Evolutionary conservation across 2,888 invertebrate species (phyloP).

Genomic region (Aporophyla lueneburgensis): DNA sequence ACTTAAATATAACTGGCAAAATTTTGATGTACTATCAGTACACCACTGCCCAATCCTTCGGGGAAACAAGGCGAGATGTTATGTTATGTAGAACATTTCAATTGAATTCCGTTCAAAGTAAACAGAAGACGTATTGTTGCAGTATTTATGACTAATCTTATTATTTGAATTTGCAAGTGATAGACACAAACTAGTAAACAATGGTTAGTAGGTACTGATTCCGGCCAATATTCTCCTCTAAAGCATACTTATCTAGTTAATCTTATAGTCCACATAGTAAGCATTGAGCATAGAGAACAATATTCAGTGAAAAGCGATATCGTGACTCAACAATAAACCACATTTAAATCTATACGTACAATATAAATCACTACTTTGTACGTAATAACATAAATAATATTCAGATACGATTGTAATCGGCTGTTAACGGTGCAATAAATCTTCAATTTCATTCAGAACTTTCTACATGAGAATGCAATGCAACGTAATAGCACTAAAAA

Average conservation of each 20-base stretch:
- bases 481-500: not conserved
- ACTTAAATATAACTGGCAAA: no score
- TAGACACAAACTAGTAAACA: not conserved
- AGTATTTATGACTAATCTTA: not conserved
- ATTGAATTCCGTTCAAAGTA: not conserved
- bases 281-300: not conserved
- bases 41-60: no score
- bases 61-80: no score
- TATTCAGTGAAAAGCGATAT: not conserved
- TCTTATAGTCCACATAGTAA: not conserved
- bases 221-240: not conserved
- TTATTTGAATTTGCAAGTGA: not conserved
- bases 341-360: not conserved
- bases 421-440: not conserved
- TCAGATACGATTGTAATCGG: not conserved
- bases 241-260: not conserved
- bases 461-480: constrained; percentile 19
- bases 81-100: no score
- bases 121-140: not conserved
- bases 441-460: constrained; percentile 1
- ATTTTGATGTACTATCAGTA: no score
- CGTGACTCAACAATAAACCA: not conserved
- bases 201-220: not conserved
- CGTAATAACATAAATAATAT: not conserved
- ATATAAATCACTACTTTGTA: not conserved